Base-by-base conservation (phyloP, 1,140 invertebrate species). In the Cydia splendana region DNA sequence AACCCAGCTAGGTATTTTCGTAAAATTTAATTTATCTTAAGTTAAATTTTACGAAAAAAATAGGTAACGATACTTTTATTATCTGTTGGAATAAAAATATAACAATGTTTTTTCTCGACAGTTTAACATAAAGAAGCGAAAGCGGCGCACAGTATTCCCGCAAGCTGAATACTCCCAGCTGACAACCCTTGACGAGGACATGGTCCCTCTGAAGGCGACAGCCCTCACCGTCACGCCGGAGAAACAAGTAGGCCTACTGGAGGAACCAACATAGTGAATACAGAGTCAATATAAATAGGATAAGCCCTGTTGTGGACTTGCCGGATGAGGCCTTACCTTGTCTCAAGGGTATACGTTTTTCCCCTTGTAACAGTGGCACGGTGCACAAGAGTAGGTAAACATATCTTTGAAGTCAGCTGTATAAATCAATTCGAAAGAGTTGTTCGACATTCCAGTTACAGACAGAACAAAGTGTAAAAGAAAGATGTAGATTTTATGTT, bases 251-350 rank as follows among this genome's bases (percentile, higher is more conserved):
- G 82, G 76, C 74, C 79, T 85, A 71, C 75, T 86, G n/a, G 89
- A 90, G 79, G 91, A 92, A 88, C 89, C 89, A 84, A 92, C 91
- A 86, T 92, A 92, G 88, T 87, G 76, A 84, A 86, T 74, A 65
- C 71, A 84, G 85, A 84, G 81, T 86, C 82, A 86, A 88, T 87
- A 83, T 78, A 79, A 84, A 85, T 90, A 91, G 87, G 83, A 76
- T 85, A 87, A 74, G 45, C 57, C 57, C 20, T 62, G 57, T 62
- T 62, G 20, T 62, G 20, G 2, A 42, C 57, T 62, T 62, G 57
- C 20, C 57, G 57, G 57, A 62, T 62, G 57, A 62, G 10, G 18
- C 20, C 20, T 48, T 48, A 48, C 12, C 13, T 45, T 45, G 13
- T 45, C 45, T 48, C 51, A 53, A 53, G 6, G n/a, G 6, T 53